Conservation (phyloP, 2,888 invertebrate genomes). For the Acrocyrtus sp. region DNA sequence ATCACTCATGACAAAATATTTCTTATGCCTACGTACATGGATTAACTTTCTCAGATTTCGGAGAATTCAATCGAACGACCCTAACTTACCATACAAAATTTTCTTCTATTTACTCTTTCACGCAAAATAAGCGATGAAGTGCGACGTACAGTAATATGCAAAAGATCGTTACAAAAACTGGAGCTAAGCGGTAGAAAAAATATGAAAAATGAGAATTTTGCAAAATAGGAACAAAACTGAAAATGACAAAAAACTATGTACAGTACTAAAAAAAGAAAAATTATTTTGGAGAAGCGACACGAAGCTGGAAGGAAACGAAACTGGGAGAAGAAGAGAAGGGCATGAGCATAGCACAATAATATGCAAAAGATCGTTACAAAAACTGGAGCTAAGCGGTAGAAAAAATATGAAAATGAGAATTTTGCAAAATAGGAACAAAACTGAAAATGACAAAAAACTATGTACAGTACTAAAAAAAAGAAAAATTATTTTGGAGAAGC, state of each 20-base stretch:
- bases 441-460: conserved; percentile 20
- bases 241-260: conserved; percentile 28
- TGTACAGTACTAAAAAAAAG: conserved; percentile 35
- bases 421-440: conserved; percentile 1
- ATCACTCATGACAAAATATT: no score
- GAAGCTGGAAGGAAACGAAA: conserved; percentile 51
- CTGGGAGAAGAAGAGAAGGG: conserved; percentile 30
- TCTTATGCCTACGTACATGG: no score
- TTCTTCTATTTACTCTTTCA: no score
- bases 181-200: conserved; percentile 1
- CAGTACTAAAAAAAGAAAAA: conserved; percentile 34
- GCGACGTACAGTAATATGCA: no score
- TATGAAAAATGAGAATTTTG: conserved; percentile 19
- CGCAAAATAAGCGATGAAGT: no score
- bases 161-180: background rate
- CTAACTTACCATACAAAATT: no score
- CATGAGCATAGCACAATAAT: no score
- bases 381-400: background rate
- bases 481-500: conserved; percentile 46
- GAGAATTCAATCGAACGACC: no score
- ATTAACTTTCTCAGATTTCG: no score
- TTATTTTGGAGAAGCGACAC: conserved; percentile 48
- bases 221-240: conserved; percentile 2
- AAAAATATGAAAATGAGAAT: conserved; percentile 12
- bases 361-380: no score